These are phyloP conservation scores for Scyliorhinus canicula DNA, from an alignment of 2,797 vertebrate species.

Conservation along the genomic window DNA sequence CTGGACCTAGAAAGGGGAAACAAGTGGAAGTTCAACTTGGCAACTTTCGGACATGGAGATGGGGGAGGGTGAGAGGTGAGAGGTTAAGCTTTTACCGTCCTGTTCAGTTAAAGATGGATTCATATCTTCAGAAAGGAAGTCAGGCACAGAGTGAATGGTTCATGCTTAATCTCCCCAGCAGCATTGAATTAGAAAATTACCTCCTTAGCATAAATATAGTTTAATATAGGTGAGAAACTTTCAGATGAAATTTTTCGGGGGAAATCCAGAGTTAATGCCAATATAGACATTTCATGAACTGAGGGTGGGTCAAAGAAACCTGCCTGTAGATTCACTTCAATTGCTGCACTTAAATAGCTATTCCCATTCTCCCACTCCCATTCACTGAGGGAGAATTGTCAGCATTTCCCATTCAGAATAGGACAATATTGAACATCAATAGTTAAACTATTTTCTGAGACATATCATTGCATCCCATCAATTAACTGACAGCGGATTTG, in stretches of 20 bases:
- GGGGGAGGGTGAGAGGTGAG: too few species aligned
- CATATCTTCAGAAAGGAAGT: too few species aligned
- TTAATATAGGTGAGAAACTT: not conserved
- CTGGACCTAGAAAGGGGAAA: too few species aligned
- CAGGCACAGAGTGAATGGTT: too few species aligned
- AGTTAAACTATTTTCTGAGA: not conserved
- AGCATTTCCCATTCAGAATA: not conserved
- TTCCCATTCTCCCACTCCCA: too few species aligned
- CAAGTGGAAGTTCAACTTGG: not conserved
- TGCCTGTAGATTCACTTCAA: not conserved
- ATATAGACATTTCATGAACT: not conserved
- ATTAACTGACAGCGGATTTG: not conserved
- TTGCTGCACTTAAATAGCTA: not conserved
- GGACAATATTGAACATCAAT: not conserved
- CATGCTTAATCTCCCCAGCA: not conserved
- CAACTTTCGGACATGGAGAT: too few species aligned
- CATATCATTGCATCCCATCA: not conserved
- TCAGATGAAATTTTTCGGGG: not conserved
- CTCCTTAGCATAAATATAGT: not conserved
- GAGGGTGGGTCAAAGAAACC: not conserved
- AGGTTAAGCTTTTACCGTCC: not conserved
- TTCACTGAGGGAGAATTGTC: too few species aligned
- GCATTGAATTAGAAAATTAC: not conserved
- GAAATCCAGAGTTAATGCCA: not conserved
- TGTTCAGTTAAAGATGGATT: not conserved